Percentiles rank a stretch among this genome's conserved stretches.
These are phyloP conservation scores for Drosophila barbarae DNA, from an alignment of 2,888 invertebrate species.

Conservation along the genomic window DNA sequence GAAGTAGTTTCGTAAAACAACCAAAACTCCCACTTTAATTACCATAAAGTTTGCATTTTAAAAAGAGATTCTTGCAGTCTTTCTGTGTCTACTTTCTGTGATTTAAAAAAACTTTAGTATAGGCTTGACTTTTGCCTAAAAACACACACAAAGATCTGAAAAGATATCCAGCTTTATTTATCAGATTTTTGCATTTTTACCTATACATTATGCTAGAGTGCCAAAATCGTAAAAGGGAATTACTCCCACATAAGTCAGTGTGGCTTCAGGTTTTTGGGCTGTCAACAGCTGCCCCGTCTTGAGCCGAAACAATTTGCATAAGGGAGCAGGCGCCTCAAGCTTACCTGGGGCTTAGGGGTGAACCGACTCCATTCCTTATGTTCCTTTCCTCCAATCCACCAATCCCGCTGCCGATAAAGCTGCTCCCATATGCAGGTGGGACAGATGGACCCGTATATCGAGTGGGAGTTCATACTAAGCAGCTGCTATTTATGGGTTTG, in stretches of 20 bases:
- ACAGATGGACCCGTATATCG: conserved; percentile 26
- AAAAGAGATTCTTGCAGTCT: background rate
- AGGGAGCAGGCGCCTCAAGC: conserved; percentile 20
- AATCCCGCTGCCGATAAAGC: conserved; percentile 5
- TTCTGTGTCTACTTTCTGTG: background rate
- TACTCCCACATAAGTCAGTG: conserved; percentile 45
- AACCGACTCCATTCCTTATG: background rate
- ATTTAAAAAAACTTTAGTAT: background rate
- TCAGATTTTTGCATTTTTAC: conserved; percentile 18
- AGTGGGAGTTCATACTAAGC: conserved; percentile 45
- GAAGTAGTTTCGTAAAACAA: conserved; percentile 17
- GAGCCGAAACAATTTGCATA: conserved; percentile 44
- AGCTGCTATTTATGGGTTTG: conserved; percentile 63
- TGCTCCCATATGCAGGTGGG: conserved; percentile 37
- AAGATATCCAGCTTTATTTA: background rate
- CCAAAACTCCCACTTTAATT: conserved; percentile 35
- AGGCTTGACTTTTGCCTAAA: background rate
- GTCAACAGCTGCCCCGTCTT: conserved; percentile 30
- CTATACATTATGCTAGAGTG: conserved; percentile 7
- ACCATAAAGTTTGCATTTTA: conserved; percentile 43
- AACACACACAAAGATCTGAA: background rate
- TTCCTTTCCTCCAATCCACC: background rate
- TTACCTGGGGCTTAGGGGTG: conserved; percentile 4
- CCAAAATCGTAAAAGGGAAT: conserved; percentile 21
- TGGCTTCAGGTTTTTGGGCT: conserved; percentile 16